Evolutionary conservation across 2,888 invertebrate genomes (phyloP).

Genomic region (Hirtodrosophila histrioides): DNA sequence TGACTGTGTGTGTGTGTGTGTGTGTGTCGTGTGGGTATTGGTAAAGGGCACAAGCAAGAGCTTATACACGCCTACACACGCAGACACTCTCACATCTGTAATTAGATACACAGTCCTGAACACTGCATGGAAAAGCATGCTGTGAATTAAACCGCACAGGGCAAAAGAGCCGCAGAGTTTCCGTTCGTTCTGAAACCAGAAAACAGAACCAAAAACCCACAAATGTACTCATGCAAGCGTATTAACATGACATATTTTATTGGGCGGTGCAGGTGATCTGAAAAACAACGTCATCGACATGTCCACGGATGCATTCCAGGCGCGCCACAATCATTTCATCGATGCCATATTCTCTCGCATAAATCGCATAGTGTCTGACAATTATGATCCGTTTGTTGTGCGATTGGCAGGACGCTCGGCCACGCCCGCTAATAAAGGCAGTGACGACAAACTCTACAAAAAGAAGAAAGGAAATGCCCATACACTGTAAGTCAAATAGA

Average conservation of each 20-base stretch:
- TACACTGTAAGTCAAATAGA: too few species aligned
- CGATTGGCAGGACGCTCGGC: constrained; percentile 73
- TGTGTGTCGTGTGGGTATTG: constrained; percentile 31
- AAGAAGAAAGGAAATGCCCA: too few species aligned
- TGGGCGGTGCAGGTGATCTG: constrained; percentile 73
- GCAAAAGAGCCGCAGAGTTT: constrained; percentile 23
- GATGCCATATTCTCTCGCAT: constrained; percentile 93
- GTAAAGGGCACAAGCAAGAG: constrained; percentile 34
- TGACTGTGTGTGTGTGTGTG: constrained; percentile 8
- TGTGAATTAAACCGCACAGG: constrained; percentile 39
- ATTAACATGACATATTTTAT: constrained; percentile 49
- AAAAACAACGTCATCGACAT: constrained; percentile 84
- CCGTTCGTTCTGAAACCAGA: constrained; percentile 14
- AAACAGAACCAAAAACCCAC: constrained; percentile 22
- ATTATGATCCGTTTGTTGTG: constrained; percentile 94
- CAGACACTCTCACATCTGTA: constrained; percentile 39
- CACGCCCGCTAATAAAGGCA: constrained; percentile 46
- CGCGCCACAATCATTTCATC: constrained; percentile 93
- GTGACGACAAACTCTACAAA: constrained; percentile 22
- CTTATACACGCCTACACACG: constrained; percentile 21
- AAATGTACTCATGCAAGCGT: constrained; percentile 43
- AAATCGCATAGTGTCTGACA: constrained; percentile 91
- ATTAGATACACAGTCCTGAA: constrained; percentile 54
- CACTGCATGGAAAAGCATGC: constrained; percentile 43
- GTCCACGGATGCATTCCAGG: constrained; percentile 86